These are phyloP conservation scores for Oscheius sp. DNA, from an alignment of 2,888 invertebrate genomes.

Conservation along the genomic window DNA sequence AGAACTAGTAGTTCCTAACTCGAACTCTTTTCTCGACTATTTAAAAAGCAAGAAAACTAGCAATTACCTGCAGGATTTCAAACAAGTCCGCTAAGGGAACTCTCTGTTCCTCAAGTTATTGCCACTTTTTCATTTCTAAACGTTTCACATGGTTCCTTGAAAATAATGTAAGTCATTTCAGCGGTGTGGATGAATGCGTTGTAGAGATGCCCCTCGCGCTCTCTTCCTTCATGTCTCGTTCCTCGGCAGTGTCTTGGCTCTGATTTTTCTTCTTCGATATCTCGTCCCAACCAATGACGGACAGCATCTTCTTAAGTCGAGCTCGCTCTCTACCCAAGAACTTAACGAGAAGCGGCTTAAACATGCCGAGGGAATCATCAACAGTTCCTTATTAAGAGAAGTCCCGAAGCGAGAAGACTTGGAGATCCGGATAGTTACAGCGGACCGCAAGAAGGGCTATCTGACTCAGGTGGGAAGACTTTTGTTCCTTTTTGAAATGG, in stretches of 20 bases:
- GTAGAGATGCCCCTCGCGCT: neutral
- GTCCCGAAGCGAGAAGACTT: constrained; percentile 20
- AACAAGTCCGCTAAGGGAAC: too few species aligned
- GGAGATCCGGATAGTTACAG: constrained; percentile 47
- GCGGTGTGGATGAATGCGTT: constrained; percentile 31
- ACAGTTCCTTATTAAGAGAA: neutral
- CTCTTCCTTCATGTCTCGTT: constrained; percentile 13
- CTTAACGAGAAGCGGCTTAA: neutral
- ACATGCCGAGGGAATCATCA: constrained; percentile 10
- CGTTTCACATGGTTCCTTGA: neutral
- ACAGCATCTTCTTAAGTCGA: constrained; percentile 11
- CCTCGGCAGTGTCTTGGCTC: neutral
- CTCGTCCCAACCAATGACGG: constrained; percentile 4
- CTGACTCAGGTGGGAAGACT: constrained; percentile 24
- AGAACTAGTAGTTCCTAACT: too few species aligned
- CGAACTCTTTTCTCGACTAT: too few species aligned
- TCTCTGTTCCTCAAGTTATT: neutral
- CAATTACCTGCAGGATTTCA: too few species aligned
- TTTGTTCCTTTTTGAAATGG: neutral
- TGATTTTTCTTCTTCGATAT: neutral
- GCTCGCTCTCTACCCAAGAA: neutral
- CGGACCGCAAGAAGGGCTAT: constrained; percentile 41
- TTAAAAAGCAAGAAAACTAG: too few species aligned
- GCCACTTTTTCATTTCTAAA: neutral
- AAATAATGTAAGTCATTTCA: neutral